Conservation (phyloP, 2,113 vertebrate species). For the Eupsittula cactorum region DNA sequence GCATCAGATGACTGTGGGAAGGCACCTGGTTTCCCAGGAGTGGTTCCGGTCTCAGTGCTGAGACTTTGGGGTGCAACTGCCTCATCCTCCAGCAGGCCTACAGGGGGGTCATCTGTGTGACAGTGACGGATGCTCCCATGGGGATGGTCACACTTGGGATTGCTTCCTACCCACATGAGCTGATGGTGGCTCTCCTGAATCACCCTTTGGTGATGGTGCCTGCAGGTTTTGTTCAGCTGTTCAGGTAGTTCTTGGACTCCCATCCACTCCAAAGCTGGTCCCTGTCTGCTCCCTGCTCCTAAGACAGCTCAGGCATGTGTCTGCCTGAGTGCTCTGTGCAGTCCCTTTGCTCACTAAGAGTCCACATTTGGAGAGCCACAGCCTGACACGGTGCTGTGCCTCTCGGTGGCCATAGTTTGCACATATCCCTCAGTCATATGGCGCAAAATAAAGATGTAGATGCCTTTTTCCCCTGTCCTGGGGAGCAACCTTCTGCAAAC, state of each 20-base stretch:
- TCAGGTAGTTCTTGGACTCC: not conserved
- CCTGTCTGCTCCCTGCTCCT: not conserved
- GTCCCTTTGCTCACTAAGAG: rapidly evolving
- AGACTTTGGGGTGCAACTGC: not conserved
- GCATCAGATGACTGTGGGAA: rapidly evolving
- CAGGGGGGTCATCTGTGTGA: rapidly evolving
- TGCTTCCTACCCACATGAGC: not conserved
- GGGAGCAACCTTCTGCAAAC: not conserved
- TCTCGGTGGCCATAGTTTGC: not conserved
- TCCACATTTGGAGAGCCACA: rapidly evolving
- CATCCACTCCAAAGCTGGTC: rapidly evolving
- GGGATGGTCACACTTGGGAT: not conserved
- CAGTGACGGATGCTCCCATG: rapidly evolving
- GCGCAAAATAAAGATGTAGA: not conserved
- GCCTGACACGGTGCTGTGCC: rapidly evolving
- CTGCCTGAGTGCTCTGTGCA: not conserved
- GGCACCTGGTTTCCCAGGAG: not conserved
- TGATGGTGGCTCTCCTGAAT: not conserved
- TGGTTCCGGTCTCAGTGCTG: rapidly evolving
- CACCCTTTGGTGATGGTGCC: not conserved
- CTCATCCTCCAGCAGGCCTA: not conserved
- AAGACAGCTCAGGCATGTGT: not conserved
- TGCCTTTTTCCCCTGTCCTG: not conserved
- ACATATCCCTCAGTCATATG: rapidly evolving
- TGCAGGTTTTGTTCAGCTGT: not conserved